A percentile compares a stretch with the other conserved stretches of the same genome.
phyloP scores from a whole-genome alignment of 2,797 vertebrate genomes.

The Rhodeus uyekii region DNA sequence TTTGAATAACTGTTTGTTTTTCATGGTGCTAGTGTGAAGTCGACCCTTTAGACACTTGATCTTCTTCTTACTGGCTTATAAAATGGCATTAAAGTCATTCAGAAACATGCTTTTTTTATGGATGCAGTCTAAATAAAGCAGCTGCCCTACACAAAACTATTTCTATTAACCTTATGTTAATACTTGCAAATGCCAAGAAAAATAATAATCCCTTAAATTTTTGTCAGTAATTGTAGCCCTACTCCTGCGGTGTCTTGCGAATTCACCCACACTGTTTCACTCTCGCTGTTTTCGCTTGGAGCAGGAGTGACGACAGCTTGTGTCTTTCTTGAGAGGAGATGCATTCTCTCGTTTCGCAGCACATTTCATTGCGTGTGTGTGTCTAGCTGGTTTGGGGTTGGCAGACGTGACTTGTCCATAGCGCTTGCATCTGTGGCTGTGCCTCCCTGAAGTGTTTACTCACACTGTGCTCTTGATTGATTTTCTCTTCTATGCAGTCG shows the following conservation, averaged over 20 bases:
- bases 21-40: neutral
- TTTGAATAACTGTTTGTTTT: neutral
- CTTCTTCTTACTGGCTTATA: neutral
- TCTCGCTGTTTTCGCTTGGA: conserved; percentile 1
- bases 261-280: neutral
- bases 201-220: neutral
- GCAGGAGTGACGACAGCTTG: conserved; percentile 28
- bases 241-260: neutral
- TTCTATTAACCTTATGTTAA: neutral
- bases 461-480: conserved; percentile 49
- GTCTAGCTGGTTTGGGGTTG: conserved; percentile 51
- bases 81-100: neutral
- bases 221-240: neutral
- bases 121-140: neutral
- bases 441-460: conserved; percentile 60
- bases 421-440: conserved; percentile 52
- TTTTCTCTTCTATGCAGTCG: conserved; percentile 36
- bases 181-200: neutral
- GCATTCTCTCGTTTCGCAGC: conserved; percentile 28
- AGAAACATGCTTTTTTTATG: neutral
- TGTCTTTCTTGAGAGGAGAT: conserved; percentile 33
- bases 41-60: neutral
- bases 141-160: neutral
- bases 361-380: conserved; percentile 25
- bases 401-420: conserved; percentile 54